A percentile compares a stretch with the other conserved stretches of the same genome.
These are phyloP conservation scores for Reticulitermes lucifugus DNA, from an alignment of 2,888 invertebrate species.

Conservation along the genomic window DNA sequence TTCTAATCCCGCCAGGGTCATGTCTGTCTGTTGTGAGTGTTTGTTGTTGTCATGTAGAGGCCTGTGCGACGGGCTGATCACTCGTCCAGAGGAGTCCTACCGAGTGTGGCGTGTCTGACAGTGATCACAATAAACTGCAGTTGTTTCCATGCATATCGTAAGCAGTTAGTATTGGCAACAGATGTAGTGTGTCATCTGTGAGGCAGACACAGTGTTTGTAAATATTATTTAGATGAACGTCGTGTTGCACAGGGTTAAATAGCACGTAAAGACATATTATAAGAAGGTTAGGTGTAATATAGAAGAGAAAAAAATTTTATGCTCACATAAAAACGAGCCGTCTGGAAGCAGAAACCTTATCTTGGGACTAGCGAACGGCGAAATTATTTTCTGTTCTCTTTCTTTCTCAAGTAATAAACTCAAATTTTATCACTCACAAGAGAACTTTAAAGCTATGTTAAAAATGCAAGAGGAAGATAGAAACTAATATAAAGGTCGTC, in stretches of 20 bases:
- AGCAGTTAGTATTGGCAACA: too few species aligned
- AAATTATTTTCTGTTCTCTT: constrained; percentile 4
- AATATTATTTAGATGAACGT: too few species aligned
- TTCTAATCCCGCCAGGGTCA: too few species aligned
- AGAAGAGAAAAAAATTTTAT: constrained; percentile 8
- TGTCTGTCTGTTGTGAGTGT: too few species aligned
- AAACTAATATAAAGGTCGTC: constrained; percentile 1
- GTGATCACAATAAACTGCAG: too few species aligned
- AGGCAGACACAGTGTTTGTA: too few species aligned
- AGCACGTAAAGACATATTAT: not conserved
- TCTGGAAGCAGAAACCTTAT: not conserved
- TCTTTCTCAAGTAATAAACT: not conserved
- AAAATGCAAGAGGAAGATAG: not conserved
- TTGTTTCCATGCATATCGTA: too few species aligned
- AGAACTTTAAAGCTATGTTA: constrained; percentile 2
- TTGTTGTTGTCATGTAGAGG: too few species aligned
- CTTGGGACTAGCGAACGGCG: not conserved
- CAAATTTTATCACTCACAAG: constrained; percentile 12
- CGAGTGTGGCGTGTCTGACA: too few species aligned
- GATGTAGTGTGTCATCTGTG: too few species aligned
- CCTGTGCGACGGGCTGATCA: too few species aligned
- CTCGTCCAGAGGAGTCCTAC: too few species aligned
- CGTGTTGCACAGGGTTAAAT: not conserved
- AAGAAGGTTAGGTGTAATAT: constrained; percentile 1
- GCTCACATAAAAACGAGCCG: not conserved